Base-by-base conservation (phyloP, 1,140 invertebrate genomes). In the Hyphantria cunea region DNA sequence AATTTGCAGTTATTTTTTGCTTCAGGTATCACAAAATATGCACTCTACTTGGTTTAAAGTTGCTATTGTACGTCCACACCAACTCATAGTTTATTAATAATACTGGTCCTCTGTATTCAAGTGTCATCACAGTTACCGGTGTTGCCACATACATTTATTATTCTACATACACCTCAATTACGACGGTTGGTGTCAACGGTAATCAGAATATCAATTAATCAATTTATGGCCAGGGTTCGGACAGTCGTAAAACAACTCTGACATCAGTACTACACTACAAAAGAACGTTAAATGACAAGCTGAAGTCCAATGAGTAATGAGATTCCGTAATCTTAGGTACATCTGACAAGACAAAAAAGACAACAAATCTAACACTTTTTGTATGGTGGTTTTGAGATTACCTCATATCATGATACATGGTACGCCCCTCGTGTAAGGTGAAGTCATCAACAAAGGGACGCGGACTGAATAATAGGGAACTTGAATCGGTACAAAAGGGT, bases 311-410 rank as follows among this genome's bases (percentile, higher is more conserved):
- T 77, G 74, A 77, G 47, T 61, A 76, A 68, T 66, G 41, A 56
- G 31, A 64, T 64, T 74, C 59, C 62, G 60, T 64, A 65, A 70
- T 75, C 42, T 64, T 25, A 25, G 17, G 17, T 31, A 53, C 25
- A 68, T 64, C 61, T 66, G 51, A 59, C 14, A 62, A 33, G 54
- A 45, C 14, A 55, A 70, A 74, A 74, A 72, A 63, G 11, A 39
- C 31, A 47, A 64, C 52, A 50, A 56, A 67, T 15, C 59, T 65
- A 48, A 69, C 47, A 72, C 34, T 66, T 72, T 76, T 78, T 76
- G 41, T 76, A 65, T 55, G 25, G 59, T 70, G 62, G 49, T 67
- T 73, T 61, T 37, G 44, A 73, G 70, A 80, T 82, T 77, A 82
- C 77, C 68, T 82, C 80, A 82, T 76, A 66, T 39, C 10, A 6